Evolutionary conservation across 2,797 vertebrate species (phyloP), one percentile per base, ranked within the genome.

Genomic region (Smutsia gigantea): DNA sequence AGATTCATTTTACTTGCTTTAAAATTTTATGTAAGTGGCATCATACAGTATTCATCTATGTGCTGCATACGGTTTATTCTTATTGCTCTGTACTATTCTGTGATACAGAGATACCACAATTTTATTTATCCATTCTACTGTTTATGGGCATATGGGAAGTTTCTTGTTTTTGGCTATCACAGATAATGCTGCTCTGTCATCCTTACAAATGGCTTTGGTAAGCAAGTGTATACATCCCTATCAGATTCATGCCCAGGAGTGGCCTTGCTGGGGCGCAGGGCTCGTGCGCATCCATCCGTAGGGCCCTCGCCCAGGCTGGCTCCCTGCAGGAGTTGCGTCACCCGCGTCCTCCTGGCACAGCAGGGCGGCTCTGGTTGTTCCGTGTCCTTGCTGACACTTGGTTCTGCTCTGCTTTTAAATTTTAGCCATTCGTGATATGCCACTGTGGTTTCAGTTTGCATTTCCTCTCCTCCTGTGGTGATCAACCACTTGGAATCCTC

Each of bases 11-110:
- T 17, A 0, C 39, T 27, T 6, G 31, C 59, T 53, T 31, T 34
- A 3, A 14, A 0, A 0, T 29, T n/a, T 34, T 23, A 1, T 17
- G 0, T 18, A 2, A 1, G 0, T 4, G 69, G 46, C 7, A 7
- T 21, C 13, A 0, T 6, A 2, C 4, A 0, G 90, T 2, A 4
- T 4, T 0, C 46, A 46, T 46, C 46, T 46, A 12, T 46, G 46
- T 46, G 46, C 46, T 46, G 46, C 46, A 46, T 46, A 12, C 2
- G 46, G 46, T 46, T 46, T 10, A 46, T 46, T 46, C 46, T 10
- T 46, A 46, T 46, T 46, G 46, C 46, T 46, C 10, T 46, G 46
- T 10, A 46, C 46, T 46, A 46, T 46, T 46, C 46, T 46, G 46
- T 11, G 46, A 46, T 46, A 46, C 46, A 11, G 11, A 10, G 10